Evolutionary conservation across 1,140 invertebrate species (phyloP), one percentile per base, ranked within the genome.

Genomic region (Hermetia illucens): DNA sequence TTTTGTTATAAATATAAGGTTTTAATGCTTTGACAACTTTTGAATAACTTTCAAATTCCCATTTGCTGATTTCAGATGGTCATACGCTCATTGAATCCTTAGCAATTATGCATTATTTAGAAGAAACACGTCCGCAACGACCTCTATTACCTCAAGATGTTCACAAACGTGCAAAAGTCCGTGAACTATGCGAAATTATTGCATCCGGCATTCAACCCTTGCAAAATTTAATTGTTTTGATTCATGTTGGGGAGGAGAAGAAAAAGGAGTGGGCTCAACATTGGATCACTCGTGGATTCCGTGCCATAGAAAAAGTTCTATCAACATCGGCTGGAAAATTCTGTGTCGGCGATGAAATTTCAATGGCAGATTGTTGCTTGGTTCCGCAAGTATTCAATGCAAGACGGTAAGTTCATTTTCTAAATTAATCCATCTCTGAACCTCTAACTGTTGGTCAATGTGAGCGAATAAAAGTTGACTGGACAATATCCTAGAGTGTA

Each of bases 341-440:
- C 54, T 91, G 88, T 57, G 82, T 95, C 2, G 93, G 92, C 3
- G 87, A 98, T 64, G 75, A 86, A 46, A 77, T 97, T 21, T 90
- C 91, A 0, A 63, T 97, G 51, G 92, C 93, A 19, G 94, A 98
- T 62, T 88, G 90, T 48, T 96, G 87, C 54, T 66, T 97, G 17
- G 83, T 96, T 30, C 91, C 93, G 34, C 93, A 97, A 70, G 82
- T 93, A 30, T 87, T 82, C 52, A 89, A 88, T 65, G 86, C 87
- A 21, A 70, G 79, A 61, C 79, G 82, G 79, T 80, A 51, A 51
- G 42, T 35, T 5, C 25, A 24, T 36, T 41, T 20, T n/a, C n/a
- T n/a, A n/a, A n/a, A n/a, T n/a, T n/a, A n/a, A n/a, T n/a, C n/a
- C n/a, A n/a, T 16, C 12, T 24, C 41, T 12, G 9, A n/a, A n/a